Evolutionary conservation across 2,797 vertebrate genomes (phyloP).

Genomic region (Okamejei kenojei): DNA sequence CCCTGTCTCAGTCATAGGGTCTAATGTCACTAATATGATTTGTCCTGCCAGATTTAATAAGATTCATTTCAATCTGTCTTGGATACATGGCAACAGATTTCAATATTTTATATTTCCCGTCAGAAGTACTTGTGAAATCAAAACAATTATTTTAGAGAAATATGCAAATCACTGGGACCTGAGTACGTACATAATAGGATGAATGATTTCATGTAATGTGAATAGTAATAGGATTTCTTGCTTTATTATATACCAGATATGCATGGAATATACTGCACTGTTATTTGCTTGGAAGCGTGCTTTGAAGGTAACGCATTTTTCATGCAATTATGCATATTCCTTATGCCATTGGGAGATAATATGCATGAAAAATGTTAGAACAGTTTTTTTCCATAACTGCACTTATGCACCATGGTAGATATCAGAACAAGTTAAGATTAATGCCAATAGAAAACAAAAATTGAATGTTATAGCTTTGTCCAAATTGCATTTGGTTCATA

Average conservation of each 20-base stretch:
- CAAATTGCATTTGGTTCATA: background rate
- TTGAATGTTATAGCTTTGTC: background rate
- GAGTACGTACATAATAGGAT: slow-evolving; percentile 21
- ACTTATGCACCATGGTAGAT: too few relatives aligned
- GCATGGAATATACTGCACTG: background rate
- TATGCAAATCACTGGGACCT: slow-evolving; percentile 25
- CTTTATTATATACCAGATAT: background rate
- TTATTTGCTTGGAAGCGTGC: background rate
- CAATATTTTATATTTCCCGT: slow-evolving; percentile 25
- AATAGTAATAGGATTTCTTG: slow-evolving; percentile 21
- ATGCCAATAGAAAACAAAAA: background rate
- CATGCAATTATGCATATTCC: slow-evolving; percentile 26
- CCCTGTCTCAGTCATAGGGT: background rate
- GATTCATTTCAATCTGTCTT: slow-evolving; percentile 9
- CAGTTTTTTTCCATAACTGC: background rate
- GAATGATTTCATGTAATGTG: slow-evolving; percentile 32
- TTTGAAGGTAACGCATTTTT: slow-evolving; percentile 24
- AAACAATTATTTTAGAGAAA: slow-evolving; percentile 26
- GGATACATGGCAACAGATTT: background rate
- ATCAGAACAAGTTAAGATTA: slow-evolving; percentile 7
- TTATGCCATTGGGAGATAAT: slow-evolving; percentile 16
- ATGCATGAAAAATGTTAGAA: background rate
- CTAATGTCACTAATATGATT: slow-evolving; percentile 30
- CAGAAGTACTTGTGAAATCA: slow-evolving; percentile 25
- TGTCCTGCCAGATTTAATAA: slow-evolving; percentile 15